Percentiles rank a stretch among this genome's conserved stretches.
Evolutionary conservation across 2,113 vertebrate genomes (phyloP).

Genomic region (Procavia capensis): DNA sequence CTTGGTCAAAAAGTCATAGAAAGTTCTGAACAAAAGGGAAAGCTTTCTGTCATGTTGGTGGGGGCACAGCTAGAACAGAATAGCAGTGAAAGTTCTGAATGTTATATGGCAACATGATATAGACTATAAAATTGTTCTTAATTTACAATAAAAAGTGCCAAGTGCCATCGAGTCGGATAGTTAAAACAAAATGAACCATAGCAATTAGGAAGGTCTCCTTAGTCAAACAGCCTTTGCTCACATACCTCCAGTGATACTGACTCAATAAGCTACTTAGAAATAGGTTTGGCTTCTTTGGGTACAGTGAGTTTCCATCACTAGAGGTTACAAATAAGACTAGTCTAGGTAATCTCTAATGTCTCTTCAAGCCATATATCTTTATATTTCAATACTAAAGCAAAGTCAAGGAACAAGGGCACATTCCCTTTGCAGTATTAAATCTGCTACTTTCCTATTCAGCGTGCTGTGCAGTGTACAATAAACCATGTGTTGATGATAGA

Average conservation of each 20-base stretch:
- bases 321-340: background rate
- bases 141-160: too few species aligned
- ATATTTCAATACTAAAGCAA: slow-evolving; percentile 8
- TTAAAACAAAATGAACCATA: too few species aligned
- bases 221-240: slow-evolving; percentile 21
- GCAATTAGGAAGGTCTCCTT: background rate
- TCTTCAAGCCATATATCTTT: slow-evolving; percentile 13
- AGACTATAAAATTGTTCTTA: too few species aligned
- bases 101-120: too few species aligned
- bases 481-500: background rate
- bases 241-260: background rate
- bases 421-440: background rate
- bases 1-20: too few species aligned
- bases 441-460: background rate
- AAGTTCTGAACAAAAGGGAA: too few species aligned
- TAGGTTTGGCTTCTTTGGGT: background rate
- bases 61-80: too few species aligned
- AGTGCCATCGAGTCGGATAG: too few species aligned
- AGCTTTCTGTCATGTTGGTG: too few species aligned
- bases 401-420: background rate
- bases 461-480: background rate
- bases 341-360: background rate
- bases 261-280: slow-evolving; percentile 25
- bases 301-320: background rate
- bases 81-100: too few species aligned